A percentile compares a stretch with the other conserved stretches of the same genome.
Conservation (phyloP, 2,113 vertebrate genomes). For the Ctenomys sociabilis region DNA sequence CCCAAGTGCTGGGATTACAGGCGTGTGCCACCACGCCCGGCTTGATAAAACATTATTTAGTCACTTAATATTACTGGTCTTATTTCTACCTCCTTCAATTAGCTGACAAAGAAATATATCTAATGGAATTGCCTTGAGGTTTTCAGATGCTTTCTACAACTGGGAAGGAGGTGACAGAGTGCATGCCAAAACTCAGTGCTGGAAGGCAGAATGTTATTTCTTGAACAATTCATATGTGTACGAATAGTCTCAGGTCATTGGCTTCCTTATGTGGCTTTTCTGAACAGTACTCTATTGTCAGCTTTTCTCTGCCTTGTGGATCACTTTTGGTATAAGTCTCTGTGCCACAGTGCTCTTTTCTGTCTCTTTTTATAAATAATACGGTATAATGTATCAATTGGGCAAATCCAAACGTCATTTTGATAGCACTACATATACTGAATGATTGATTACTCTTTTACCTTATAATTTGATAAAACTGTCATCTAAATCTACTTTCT, state of each 20-base stretch:
- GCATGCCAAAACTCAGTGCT: neutral
- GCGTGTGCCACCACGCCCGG: too few relatives aligned
- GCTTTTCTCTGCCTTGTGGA: rapidly evolving
- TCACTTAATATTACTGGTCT: neutral
- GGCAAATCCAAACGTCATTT: neutral
- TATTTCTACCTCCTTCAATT: neutral
- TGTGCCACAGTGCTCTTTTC: neutral
- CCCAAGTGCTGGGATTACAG: too few relatives aligned
- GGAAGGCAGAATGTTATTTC: conserved; percentile 13
- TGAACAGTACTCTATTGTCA: neutral
- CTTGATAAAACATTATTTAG: too few relatives aligned
- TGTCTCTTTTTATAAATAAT: neutral
- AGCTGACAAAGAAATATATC: neutral
- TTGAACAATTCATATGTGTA: neutral
- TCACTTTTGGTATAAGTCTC: neutral
- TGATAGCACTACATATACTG: neutral
- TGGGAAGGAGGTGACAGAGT: neutral
- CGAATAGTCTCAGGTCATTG: neutral
- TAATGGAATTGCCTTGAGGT: neutral
- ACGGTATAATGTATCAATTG: neutral
- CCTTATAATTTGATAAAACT: neutral
- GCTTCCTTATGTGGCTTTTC: conserved; percentile 14
- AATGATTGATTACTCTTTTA: neutral
- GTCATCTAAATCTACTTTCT: conserved; percentile 1
- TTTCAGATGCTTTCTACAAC: neutral